Evolutionary conservation across 2,888 invertebrate species (phyloP), one percentile per base, ranked within the genome.

Genomic region (Cryptocephalus primarius): DNA sequence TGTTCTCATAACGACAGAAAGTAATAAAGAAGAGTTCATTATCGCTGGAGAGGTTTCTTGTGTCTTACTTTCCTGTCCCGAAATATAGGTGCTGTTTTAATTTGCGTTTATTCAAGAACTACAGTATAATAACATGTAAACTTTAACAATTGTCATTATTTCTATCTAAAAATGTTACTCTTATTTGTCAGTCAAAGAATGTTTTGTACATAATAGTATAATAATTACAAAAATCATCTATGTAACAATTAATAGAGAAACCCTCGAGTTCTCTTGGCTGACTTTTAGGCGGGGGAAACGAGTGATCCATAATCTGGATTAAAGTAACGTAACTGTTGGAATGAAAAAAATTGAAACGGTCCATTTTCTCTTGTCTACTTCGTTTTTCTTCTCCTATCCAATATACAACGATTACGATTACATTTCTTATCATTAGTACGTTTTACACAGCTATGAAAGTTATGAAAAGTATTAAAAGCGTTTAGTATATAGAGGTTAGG

Each of bases 71-170:
- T 22, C 22, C 22, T 6, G 6, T 22, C 2, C 22, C 22, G 6
- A 22, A 22, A 6, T 22, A 22, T 6, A 22, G 22, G 6, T 22
- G 22, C 6, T 22, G 22, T 22, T 22, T 22, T 22, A 22, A 22
- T 22, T 22, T 22, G 22, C 22, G 22, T 36, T 36, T 36, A 36
- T 47, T 58, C 55, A 51, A 50, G 54, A 56, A 53, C 58, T 61
- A 60, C 58, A 57, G 55, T 56, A 57, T 61, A 22, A 22, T 22
- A 60, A 60, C 60, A 60, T 61, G 59, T 59, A 60, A 61, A 60
- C 58, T 60, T 59, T 53, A 61, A 61, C 61, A 61, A 61, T 56
- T 57, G 52, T 58, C 47, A 48, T 53, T 55, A 56, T 55, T 52
- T 55, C 57, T 58, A 56, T 22, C 22, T 22, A 22, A 22, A 22